Percentiles rank a stretch among this genome's conserved stretches.
These are phyloP conservation scores for Leptinotarsa undecemlineata DNA, from an alignment of 1,140 invertebrate genomes.

Conservation along the genomic window DNA sequence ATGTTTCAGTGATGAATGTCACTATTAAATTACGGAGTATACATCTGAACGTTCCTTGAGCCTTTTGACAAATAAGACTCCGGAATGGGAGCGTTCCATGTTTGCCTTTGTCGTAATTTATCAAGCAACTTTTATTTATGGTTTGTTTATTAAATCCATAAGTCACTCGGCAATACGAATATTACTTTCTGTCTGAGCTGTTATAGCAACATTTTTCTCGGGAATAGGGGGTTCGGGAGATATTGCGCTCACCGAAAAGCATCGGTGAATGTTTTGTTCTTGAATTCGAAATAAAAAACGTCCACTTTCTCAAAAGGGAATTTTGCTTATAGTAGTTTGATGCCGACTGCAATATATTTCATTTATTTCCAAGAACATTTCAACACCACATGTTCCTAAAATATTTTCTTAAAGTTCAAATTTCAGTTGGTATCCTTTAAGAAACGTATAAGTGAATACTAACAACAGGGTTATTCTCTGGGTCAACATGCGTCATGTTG, in stretches of 20 bases:
- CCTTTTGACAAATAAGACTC: constrained; percentile 24
- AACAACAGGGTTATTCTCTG: too few relatives aligned
- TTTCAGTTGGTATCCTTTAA: too few relatives aligned
- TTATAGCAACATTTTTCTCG: constrained; percentile 13
- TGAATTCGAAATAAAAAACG: too few relatives aligned
- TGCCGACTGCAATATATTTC: too few relatives aligned
- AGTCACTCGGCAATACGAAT: constrained; percentile 22
- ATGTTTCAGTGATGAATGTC: constrained; percentile 25
- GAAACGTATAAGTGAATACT: too few relatives aligned
- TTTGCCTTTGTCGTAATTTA: constrained; percentile 21
- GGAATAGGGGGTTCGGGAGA: not conserved
- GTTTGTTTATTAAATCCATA: constrained; percentile 29
- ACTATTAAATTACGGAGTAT: constrained; percentile 21
- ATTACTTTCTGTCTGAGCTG: constrained; percentile 15
- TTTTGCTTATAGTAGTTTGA: too few relatives aligned
- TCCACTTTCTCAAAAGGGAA: too few relatives aligned
- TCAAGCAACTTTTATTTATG: constrained; percentile 27
- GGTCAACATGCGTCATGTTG: too few relatives aligned
- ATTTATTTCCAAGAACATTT: too few relatives aligned
- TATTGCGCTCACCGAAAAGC: not conserved
- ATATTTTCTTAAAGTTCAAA: too few relatives aligned
- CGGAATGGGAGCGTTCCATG: constrained; percentile 16
- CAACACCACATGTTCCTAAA: too few relatives aligned
- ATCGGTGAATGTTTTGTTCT: too few relatives aligned
- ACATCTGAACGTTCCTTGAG: constrained; percentile 8